Evolutionary conservation across 2,797 vertebrate genomes (phyloP), one percentile per base, ranked within the genome.

Genomic region (Hephaestus fuliginosus): DNA sequence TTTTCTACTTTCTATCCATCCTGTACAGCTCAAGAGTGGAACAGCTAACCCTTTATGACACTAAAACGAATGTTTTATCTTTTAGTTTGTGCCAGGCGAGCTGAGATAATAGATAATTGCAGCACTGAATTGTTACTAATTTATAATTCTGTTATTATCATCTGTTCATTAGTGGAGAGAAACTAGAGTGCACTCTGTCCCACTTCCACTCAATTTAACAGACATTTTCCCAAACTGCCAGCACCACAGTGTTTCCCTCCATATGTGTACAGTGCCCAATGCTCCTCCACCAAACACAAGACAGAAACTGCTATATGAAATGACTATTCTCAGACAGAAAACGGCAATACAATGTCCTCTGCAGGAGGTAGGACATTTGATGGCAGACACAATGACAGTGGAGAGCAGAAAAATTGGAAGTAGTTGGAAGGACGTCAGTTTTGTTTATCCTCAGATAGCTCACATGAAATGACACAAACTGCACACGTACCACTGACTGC

Each of bases 121-220:
- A 46, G 52, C 67, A 20, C 41, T 68, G 70, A 74, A 63, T 75
- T 78, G 66, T 83, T 67, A 84, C 82, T 79, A 62, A 84, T 86
- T 80, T 30, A 78, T 76, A 71, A 74, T 66, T 78, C 70, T 63
- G 78, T 70, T 75, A 66, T 69, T 76, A 39, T 81, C 52, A 43
- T 86, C 78, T 74, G 86, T 18, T 91, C 76, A 70, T 87, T 79
- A 64, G 78, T 12, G 25, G 68, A 64, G 61, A 58, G 43, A 74
- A 36, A 74, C 74, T n/a, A 64, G 68, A 76, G 55, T 46, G 80
- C 61, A 64, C 74, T 15, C 61, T 74, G 78, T 65, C 70, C 70
- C 86, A 78, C 81, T 86, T 84, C 76, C 72, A 64, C 63, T 51
- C 56, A 62, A 46, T 83, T 82, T 55, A 83, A 56, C 77, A 41